phyloP scores from a whole-genome alignment of 2,888 invertebrate species.

The Plutella xylostella region DNA sequence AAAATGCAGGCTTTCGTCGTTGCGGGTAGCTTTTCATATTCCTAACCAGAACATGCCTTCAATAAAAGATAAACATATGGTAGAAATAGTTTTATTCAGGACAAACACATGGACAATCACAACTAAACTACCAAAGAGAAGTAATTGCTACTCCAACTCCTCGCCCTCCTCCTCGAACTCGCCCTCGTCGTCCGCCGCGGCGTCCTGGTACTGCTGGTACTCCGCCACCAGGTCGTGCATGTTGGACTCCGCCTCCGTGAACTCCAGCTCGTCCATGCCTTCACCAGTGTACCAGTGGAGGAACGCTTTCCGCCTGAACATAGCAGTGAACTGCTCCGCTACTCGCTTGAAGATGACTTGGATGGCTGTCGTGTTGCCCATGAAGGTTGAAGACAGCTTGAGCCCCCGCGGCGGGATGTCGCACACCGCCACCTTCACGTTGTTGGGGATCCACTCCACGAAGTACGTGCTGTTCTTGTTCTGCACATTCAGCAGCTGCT shows the following conservation, averaged over 20 bases:
- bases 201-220: slow-evolving; percentile 95
- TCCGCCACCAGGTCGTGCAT: slow-evolving; percentile 94
- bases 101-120: slow-evolving; percentile 4
- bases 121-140: not conserved
- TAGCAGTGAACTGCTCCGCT: slow-evolving; percentile 73
- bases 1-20: no score
- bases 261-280: slow-evolving; percentile 98
- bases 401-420: slow-evolving; percentile 78
- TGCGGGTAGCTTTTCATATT: no score
- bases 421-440: slow-evolving; percentile 76
- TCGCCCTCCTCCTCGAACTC: slow-evolving; percentile 4
- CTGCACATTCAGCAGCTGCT: slow-evolving; percentile 75
- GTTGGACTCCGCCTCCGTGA: slow-evolving; percentile 95
- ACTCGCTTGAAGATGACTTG: slow-evolving; percentile 42
- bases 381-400: slow-evolving; percentile 76
- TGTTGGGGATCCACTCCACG: slow-evolving; percentile 76
- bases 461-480: slow-evolving; percentile 72
- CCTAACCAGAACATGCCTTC: no score
- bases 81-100: not conserved
- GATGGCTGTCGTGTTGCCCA: slow-evolving; percentile 69
- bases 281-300: slow-evolving; percentile 98
- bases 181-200: slow-evolving; percentile 81
- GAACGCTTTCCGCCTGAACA: slow-evolving; percentile 98
- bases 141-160: not conserved
- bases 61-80: no score